Evolutionary conservation across 2,888 invertebrate genomes (phyloP).

Genomic region (Agrochola litura): DNA sequence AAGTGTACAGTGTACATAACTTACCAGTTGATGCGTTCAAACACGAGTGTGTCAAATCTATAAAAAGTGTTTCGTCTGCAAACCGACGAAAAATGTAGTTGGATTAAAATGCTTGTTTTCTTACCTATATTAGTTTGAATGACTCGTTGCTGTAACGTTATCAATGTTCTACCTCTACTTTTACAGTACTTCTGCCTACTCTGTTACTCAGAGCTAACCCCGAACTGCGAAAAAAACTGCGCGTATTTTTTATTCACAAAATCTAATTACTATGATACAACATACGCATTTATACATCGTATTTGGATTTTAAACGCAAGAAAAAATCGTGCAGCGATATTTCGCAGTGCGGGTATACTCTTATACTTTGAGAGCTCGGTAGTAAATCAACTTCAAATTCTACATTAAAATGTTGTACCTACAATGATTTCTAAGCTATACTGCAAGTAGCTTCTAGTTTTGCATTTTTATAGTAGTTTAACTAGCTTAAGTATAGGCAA

Average conservation of each 20-base stretch:
- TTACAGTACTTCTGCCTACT: neutral
- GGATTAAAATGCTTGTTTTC: slow-evolving; percentile 38
- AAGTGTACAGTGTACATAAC: slow-evolving; percentile 33
- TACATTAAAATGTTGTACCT: slow-evolving; percentile 8
- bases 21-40: slow-evolving; percentile 47
- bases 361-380: neutral
- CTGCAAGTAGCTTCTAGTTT: slow-evolving; percentile 39
- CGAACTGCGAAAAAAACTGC: neutral
- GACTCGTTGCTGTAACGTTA: neutral
- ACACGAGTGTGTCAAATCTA: slow-evolving; percentile 52
- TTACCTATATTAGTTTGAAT: slow-evolving; percentile 24
- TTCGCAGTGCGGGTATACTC: slow-evolving; percentile 4
- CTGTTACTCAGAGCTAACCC: neutral
- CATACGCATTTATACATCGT: neutral
- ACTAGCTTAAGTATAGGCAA: slow-evolving; percentile 28
- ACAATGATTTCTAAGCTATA: slow-evolving; percentile 7
- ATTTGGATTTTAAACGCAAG: neutral
- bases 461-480: slow-evolving; percentile 7
- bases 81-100: slow-evolving; percentile 42
- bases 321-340: neutral
- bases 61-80: slow-evolving; percentile 50
- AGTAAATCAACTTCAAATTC: slow-evolving; percentile 9
- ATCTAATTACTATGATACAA: neutral
- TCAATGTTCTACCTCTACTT: slow-evolving; percentile 10
- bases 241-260: neutral